phyloP scores from a whole-genome alignment of 2,113 vertebrate species.

The Ceuthmochares aereus region DNA sequence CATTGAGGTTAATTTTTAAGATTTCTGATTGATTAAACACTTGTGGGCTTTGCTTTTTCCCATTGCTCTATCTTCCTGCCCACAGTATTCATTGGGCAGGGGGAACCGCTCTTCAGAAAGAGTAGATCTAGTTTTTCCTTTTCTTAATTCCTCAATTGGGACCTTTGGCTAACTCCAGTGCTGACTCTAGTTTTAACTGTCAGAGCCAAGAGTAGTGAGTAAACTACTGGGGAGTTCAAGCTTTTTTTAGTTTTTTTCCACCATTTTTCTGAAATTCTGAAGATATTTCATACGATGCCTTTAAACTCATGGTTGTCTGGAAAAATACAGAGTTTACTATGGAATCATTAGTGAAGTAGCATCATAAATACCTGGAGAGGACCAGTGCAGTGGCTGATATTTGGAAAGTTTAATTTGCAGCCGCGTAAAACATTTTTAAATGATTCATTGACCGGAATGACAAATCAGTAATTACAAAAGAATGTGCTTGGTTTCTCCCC shows the following conservation, averaged over 20 bases:
- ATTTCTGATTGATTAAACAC: neutral
- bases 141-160: neutral
- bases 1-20: neutral
- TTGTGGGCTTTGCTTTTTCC: neutral
- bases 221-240: neutral
- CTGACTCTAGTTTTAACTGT: neutral
- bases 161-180: neutral
- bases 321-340: neutral
- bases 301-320: neutral
- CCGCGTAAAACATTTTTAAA: neutral
- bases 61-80: neutral
- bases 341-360: neutral
- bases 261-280: neutral
- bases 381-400: neutral
- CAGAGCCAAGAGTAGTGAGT: neutral
- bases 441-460: neutral
- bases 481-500: neutral
- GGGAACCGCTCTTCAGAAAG: neutral
- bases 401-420: neutral
- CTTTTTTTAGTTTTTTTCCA: accelerated
- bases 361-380: neutral
- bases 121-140: neutral
- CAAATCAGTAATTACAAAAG: neutral
- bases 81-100: neutral
- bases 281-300: neutral